phyloP scores from a whole-genome alignment of 53 echinoderm and acorn worm genomes.

The Temnopleurus reevesii region DNA sequence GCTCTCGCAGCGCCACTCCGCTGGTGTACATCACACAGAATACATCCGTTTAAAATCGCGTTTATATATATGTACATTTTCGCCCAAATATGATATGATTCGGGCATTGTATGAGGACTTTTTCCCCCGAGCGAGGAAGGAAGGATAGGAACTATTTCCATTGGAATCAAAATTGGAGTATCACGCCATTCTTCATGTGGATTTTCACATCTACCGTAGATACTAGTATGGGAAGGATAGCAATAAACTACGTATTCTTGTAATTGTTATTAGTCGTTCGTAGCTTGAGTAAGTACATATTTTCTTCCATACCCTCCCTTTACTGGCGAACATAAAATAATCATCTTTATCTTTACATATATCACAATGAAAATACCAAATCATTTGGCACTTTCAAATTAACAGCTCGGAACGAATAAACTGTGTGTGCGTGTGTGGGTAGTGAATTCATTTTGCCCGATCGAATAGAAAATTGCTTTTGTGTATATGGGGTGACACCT shows the following conservation, averaged over 20 bases:
- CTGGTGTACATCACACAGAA: not conserved
- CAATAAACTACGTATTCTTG: slow-evolving; percentile 1
- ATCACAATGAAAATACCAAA: too few species aligned
- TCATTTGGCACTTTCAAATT: too few species aligned
- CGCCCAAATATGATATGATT: not conserved
- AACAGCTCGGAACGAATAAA: too few species aligned
- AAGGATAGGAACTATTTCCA: not conserved
- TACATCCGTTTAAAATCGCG: not conserved
- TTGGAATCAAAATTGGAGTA: slow-evolving; percentile 31
- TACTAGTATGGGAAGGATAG: not conserved
- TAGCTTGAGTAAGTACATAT: not conserved
- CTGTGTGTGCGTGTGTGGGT: too few species aligned
- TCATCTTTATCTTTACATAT: too few species aligned
- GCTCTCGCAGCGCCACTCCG: slow-evolving; percentile 30
- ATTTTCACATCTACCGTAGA: not conserved
- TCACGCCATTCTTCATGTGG: not conserved
- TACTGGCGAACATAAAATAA: too few species aligned
- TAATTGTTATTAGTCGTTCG: not conserved
- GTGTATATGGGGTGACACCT: too few species aligned
- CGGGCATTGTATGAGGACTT: not conserved
- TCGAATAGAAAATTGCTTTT: too few species aligned
- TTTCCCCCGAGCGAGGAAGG: not conserved
- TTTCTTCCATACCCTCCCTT: too few species aligned
- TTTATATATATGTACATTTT: not conserved
- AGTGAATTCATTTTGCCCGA: too few species aligned